These are phyloP conservation scores for Pachyrhynchus sulphureomaculatus DNA, from an alignment of 1,140 invertebrate genomes.

Conservation along the genomic window DNA sequence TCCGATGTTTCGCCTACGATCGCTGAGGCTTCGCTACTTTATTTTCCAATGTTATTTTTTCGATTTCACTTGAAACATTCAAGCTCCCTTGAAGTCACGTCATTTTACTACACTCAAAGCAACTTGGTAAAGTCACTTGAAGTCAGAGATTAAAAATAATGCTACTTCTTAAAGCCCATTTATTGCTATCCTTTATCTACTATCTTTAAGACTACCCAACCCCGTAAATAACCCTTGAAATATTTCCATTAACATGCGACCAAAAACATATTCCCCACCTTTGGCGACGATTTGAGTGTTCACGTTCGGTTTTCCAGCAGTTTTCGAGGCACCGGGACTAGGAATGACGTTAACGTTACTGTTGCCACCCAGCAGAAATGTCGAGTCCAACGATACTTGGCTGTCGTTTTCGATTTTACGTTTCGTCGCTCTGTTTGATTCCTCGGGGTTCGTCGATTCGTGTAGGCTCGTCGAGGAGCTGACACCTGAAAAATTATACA, in stretches of 20 bases:
- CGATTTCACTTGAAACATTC: too few species aligned
- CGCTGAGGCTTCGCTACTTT: too few species aligned
- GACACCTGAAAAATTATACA: slow-evolving; percentile 6
- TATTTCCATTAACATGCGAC: slow-evolving; percentile 26
- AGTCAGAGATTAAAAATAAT: too few species aligned
- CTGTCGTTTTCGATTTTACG: slow-evolving; percentile 22
- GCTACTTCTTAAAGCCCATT: too few species aligned
- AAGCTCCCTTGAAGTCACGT: too few species aligned
- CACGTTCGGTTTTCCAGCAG: slow-evolving; percentile 13
- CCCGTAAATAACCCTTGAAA: slow-evolving; percentile 32
- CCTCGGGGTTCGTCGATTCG: background rate
- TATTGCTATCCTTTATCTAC: background rate
- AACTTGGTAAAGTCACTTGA: too few species aligned
- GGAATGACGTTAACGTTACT: too few species aligned
- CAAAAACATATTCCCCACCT: slow-evolving; percentile 41
- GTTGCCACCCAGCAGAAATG: slow-evolving; percentile 8
- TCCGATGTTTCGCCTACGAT: too few species aligned
- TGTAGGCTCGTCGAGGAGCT: slow-evolving; percentile 10
- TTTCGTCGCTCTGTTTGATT: slow-evolving; percentile 13
- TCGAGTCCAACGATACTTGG: slow-evolving; percentile 15
- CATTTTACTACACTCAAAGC: too few species aligned
- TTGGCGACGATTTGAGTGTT: slow-evolving; percentile 32
- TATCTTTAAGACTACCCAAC: slow-evolving; percentile 10
- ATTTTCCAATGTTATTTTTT: too few species aligned
- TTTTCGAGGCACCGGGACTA: slow-evolving; percentile 1